A percentile compares a stretch with the other conserved stretches of the same genome.
These are phyloP conservation scores for Yponomeuta sedellus DNA, from an alignment of 2,888 invertebrate species.

Conservation along the genomic window DNA sequence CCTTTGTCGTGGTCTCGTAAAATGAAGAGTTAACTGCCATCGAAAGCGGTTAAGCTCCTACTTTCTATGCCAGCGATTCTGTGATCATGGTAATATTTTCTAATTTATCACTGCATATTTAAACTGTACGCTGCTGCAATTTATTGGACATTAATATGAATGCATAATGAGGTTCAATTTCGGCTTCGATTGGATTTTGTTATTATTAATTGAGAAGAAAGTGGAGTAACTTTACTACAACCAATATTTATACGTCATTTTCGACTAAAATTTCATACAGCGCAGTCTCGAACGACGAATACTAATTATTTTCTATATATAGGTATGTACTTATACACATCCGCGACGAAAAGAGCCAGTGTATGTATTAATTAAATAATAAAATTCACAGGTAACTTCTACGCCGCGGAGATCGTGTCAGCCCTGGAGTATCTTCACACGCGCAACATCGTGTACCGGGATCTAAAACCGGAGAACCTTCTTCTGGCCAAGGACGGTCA, in stretches of 20 bases:
- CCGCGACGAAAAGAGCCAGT: no score
- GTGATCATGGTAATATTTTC: not conserved
- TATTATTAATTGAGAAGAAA: not conserved
- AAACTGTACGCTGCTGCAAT: not conserved
- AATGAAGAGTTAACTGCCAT: not conserved
- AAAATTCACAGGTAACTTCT: constrained; percentile 84
- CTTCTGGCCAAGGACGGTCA: constrained; percentile 95
- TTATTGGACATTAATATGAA: not conserved
- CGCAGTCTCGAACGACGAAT: not conserved
- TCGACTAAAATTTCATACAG: not conserved
- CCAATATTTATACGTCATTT: not conserved
- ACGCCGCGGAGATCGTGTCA: constrained; percentile 94
- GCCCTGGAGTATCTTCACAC: constrained; percentile 96
- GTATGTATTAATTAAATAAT: not conserved
- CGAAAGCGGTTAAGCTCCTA: not conserved
- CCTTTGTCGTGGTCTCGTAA: not conserved
- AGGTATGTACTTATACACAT: not conserved
- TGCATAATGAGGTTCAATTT: not conserved
- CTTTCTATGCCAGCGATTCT: not conserved
- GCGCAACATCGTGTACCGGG: constrained; percentile 90
- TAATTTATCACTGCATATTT: not conserved
- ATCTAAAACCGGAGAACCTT: constrained; percentile 96
- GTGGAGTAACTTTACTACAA: not conserved
- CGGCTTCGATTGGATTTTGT: no score
- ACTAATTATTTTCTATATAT: not conserved